Percentiles rank a stretch among this genome's conserved stretches.
These are phyloP conservation scores for Scrobipalpa atriplicella DNA, from an alignment of 2,888 invertebrate species.

Conservation along the genomic window DNA sequence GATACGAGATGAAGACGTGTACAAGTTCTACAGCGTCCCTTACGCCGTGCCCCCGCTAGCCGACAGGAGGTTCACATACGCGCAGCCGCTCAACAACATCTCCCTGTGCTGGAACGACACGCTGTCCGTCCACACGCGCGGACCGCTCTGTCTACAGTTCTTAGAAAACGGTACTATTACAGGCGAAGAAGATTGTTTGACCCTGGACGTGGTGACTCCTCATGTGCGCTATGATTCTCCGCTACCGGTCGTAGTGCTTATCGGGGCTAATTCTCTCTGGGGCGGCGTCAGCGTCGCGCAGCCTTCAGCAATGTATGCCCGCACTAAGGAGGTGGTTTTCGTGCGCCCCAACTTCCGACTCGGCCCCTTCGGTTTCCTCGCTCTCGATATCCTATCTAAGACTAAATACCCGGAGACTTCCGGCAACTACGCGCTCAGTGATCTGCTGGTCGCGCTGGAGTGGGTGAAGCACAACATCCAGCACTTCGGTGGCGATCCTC, in stretches of 20 bases:
- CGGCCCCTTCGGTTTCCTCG: constrained; percentile 91
- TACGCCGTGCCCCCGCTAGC: constrained; percentile 89
- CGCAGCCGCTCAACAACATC: constrained; percentile 85
- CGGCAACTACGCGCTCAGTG: constrained; percentile 93
- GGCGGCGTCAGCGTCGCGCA: constrained; percentile 89
- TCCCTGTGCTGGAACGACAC: constrained; percentile 92
- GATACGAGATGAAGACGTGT: constrained; percentile 89
- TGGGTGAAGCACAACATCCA: constrained; percentile 93
- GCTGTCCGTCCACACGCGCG: constrained; percentile 85
- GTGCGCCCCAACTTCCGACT: constrained; percentile 94
- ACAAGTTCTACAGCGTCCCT: constrained; percentile 91
- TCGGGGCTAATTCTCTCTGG: constrained; percentile 90
- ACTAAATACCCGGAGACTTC: constrained; percentile 88
- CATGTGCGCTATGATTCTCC: constrained; percentile 90
- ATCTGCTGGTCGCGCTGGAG: constrained; percentile 88
- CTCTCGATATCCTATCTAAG: constrained; percentile 87
- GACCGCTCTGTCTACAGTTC: constrained; percentile 87
- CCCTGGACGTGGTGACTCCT: constrained; percentile 92
- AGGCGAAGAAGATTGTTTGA: constrained; percentile 92
- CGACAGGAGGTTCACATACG: constrained; percentile 87
- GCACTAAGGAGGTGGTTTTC: constrained; percentile 91
- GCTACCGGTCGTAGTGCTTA: constrained; percentile 91
- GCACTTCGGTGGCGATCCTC: constrained; percentile 92
- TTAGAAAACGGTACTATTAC: constrained; percentile 84
- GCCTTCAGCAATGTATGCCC: constrained; percentile 90